Evolutionary conservation across 2,113 vertebrate genomes (phyloP).

Genomic region (Larimichthys crocea): DNA sequence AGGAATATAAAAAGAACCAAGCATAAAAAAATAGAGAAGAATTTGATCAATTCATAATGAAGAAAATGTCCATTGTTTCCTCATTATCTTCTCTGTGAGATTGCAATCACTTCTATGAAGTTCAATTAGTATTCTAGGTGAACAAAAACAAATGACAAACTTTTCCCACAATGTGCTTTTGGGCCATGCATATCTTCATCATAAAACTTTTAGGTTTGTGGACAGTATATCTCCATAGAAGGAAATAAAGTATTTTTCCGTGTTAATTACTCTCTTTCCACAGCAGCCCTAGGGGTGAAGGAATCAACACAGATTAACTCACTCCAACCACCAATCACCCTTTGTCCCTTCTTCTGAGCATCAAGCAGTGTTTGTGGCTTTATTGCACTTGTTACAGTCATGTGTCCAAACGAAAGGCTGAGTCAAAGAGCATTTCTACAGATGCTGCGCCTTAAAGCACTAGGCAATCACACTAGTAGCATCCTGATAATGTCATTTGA

Average conservation of each 20-base stretch:
- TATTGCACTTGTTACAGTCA: conserved; percentile 16
- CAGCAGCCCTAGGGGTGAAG: not conserved
- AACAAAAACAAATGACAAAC: conserved; percentile 8
- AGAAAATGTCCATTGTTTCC: conserved; percentile 8
- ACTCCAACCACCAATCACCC: not conserved
- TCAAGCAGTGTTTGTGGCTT: conserved; percentile 23
- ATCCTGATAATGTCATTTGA: conserved; percentile 53
- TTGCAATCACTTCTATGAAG: not conserved
- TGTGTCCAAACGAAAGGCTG: conserved; percentile 16
- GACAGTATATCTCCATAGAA: not conserved
- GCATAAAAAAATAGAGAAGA: not conserved
- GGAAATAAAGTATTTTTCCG: conserved; percentile 4
- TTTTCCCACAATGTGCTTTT: conserved; percentile 6
- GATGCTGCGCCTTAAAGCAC: conserved; percentile 4
- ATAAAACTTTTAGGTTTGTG: not conserved
- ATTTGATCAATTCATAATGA: not conserved
- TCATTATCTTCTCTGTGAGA: conserved; percentile 6
- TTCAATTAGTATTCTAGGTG: conserved; percentile 10
- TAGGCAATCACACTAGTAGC: conserved; percentile 7
- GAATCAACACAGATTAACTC: not conserved
- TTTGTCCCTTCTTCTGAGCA: conserved; percentile 10
- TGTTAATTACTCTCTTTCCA: conserved; percentile 11
- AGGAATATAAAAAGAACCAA: conserved; percentile 6
- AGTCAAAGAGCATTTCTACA: conserved; percentile 25
- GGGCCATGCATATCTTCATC: not conserved